phyloP scores from a whole-genome alignment of 2,113 vertebrate genomes.

The Natator depressus region DNA sequence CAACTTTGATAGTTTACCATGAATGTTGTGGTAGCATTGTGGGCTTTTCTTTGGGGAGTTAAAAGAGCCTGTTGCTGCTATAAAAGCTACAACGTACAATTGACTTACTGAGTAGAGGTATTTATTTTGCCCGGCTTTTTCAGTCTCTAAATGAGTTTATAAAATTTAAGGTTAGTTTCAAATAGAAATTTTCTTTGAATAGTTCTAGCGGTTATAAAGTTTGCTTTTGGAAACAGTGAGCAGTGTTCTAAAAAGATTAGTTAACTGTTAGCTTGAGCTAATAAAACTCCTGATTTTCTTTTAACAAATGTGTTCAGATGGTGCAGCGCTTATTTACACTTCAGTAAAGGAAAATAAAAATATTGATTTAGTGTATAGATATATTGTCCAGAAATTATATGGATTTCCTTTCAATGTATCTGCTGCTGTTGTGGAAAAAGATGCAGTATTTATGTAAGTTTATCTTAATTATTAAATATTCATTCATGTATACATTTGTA shows the following conservation, averaged over 20 bases:
- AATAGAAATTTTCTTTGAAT: background rate
- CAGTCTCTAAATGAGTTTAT: background rate
- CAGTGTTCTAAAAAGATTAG: background rate
- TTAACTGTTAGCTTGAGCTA: background rate
- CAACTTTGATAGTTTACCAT: background rate
- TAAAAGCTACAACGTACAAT: background rate
- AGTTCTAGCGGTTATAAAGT: background rate
- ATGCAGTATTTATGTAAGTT: constrained; percentile 97
- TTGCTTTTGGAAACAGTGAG: background rate
- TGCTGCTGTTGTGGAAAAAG: constrained; percentile 96
- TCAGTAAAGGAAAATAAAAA: constrained; percentile 99
- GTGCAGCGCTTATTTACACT: constrained; percentile 97
- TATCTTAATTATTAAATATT: background rate
- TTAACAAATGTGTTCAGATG: constrained; percentile 89
- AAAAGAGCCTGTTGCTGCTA: background rate
- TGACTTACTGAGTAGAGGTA: background rate
- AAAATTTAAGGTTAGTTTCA: background rate
- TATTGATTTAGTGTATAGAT: constrained; percentile 98
- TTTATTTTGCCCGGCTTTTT: background rate
- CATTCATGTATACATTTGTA: background rate
- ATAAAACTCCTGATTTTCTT: constrained; percentile 64
- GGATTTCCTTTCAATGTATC: constrained; percentile 94
- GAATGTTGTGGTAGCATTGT: background rate
- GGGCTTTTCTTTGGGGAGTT: background rate
- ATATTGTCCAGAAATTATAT: constrained; percentile 96